Evolutionary conservation across 2,888 invertebrate species (phyloP), one percentile per base, ranked within the genome.

Genomic region (Rhagonycha lutea): DNA sequence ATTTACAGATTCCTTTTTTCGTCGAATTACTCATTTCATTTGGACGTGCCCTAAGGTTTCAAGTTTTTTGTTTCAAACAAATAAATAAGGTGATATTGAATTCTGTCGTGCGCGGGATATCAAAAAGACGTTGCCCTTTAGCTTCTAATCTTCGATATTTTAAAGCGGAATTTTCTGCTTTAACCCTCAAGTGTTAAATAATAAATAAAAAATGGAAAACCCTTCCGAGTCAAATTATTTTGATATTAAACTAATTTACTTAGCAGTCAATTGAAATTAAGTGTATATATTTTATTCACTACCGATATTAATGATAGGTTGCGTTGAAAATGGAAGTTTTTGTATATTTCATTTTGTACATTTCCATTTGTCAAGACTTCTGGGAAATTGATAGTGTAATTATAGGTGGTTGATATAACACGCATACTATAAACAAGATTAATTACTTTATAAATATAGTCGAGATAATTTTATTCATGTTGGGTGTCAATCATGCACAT

Each of bases 401-500:
- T 82, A 82, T 77, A 80, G 77, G 80, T 80, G 69, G 74, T 74
- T 76, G 76, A 61, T 79, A 78, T 72, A 79, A 81, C 83, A 83
- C 83, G 83, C 83, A 82, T 80, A 76, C 74, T 77, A 77, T 71
- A 75, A 80, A 72, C 78, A 80, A 83, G 83, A 83, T 83, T 83
- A 82, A 83, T 83, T 81, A 82, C 80, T 80, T 83, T 82, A 82
- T 83, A 83, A 83, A 80, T 83, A 81, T 76, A 76, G 78, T 72
- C 69, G 70, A 76, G 71, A 77, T 79, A 78, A 76, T 77, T 77
- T 77, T 77, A 76, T 79, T 73, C 76, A 75, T 72, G 69, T 72
- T 74, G 67, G 61, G 71, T 77, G 77, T 72, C 77, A 77, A 77
- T 77, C 77, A 74, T 62, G 47, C 18, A 32, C 61, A 14, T 29